Conservation (phyloP, 2,888 invertebrate genomes). For the Spicauda simplicius region DNA sequence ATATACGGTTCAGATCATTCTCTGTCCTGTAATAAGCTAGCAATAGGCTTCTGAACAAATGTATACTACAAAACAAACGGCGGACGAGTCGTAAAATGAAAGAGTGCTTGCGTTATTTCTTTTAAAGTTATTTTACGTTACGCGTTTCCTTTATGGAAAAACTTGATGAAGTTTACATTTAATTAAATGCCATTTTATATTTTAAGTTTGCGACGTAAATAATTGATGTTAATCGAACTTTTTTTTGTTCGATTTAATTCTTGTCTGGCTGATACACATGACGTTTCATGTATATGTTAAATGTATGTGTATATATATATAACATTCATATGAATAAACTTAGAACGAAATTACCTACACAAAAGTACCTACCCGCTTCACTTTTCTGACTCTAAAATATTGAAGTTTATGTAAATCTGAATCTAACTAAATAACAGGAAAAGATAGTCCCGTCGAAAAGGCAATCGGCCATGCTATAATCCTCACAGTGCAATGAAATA, state of each 20-base stretch:
- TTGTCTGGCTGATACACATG: too few relatives aligned
- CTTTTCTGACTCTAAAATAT: slow-evolving; percentile 2
- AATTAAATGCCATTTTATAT: too few relatives aligned
- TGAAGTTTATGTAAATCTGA: slow-evolving; percentile 32
- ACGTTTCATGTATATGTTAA: too few relatives aligned
- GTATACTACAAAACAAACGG: not conserved
- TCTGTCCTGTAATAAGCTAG: not conserved
- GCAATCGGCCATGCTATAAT: slow-evolving; percentile 54
- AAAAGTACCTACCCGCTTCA: not conserved
- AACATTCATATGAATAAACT: too few relatives aligned
- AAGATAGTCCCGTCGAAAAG: slow-evolving; percentile 38
- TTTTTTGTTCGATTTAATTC: too few relatives aligned
- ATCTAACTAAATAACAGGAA: slow-evolving; percentile 58
- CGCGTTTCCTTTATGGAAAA: too few relatives aligned
- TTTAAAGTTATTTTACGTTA: too few relatives aligned
- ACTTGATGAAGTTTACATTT: too few relatives aligned
- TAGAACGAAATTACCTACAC: too few relatives aligned
- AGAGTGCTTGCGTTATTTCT: not conserved
- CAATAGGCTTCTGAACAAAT: not conserved
- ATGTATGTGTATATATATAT: too few relatives aligned
- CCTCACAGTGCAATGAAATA: slow-evolving; percentile 60
- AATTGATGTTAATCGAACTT: too few relatives aligned
- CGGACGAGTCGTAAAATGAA: not conserved
- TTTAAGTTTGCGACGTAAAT: too few relatives aligned
- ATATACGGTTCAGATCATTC: not conserved